Evolutionary conservation across 2,113 vertebrate genomes (phyloP), one percentile per base, ranked within the genome.

Genomic region (Sebastes schlegelii): DNA sequence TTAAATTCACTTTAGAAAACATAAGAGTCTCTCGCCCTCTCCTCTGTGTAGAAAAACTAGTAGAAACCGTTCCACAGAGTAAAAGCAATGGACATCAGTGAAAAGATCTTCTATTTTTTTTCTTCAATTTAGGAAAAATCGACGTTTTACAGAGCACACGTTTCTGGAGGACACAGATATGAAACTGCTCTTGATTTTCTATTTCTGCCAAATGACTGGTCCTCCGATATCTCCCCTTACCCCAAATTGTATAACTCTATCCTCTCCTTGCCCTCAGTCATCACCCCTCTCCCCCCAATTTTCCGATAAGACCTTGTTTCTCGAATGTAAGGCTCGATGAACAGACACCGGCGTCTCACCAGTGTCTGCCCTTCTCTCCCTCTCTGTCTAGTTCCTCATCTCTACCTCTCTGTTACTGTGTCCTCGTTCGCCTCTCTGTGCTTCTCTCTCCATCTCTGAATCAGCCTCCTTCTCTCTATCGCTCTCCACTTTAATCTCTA

Each of bases 221-320:
- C 86, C 78, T 86, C 76, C 12, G 21, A 82, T 77, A 93, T 87
- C 88, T 79, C 82, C 80, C 79, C 84, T 82, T 66, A 85, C 78
- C 86, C 76, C 79, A 86, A 91, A 89, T 88, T 81, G 86, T 80
- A 88, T 89, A 85, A 83, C 83, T 74, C 77, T 78, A 74, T 89
- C 78, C 74, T 77, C 61, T 81, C 80, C 85, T 86, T 76, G 83
- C 46, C 74, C 72, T 68, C 70, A 74, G 82, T 80, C 63, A 81
- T 82, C 78, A 72, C 63, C 80, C 70, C 58, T 64, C 80, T 80
- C 73, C 73, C 51, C 71, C 79, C 83, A 86, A 74, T 85, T 90
- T 81, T 84, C 65, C 61, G 76, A 91, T 92, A 92, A 92, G 65
- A 90, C 89, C 75, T 77, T 91, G 67, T 87, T 84, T 88, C 79